Evolutionary conservation across 2,113 vertebrate genomes (phyloP).

Genomic region (Cephalopholis sonnerati): DNA sequence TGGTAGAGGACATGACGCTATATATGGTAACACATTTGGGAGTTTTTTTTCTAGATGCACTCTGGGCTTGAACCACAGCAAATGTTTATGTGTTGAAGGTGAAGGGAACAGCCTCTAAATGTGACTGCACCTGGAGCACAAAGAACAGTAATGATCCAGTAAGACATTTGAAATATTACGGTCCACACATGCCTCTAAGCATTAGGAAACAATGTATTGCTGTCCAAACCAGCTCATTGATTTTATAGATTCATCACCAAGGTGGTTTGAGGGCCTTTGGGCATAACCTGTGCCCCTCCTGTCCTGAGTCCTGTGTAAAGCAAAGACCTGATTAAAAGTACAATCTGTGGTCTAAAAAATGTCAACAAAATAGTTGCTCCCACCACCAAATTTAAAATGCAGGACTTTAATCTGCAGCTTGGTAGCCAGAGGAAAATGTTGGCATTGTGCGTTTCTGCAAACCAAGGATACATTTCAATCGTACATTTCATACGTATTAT

Average conservation of each 20-base stretch:
- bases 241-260: slow-evolving; percentile 30
- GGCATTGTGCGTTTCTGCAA: no score
- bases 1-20: slow-evolving; percentile 35
- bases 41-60: background rate
- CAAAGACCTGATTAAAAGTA: slow-evolving; percentile 30
- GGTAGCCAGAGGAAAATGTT: no score
- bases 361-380: background rate
- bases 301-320: background rate
- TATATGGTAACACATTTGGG: slow-evolving; percentile 44
- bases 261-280: background rate
- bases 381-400: background rate
- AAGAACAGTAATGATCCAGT: slow-evolving; percentile 35
- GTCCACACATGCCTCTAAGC: background rate
- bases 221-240: slow-evolving; percentile 23
- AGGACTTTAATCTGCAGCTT: background rate
- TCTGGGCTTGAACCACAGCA: slow-evolving; percentile 29
- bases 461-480: no score
- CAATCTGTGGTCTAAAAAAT: background rate
- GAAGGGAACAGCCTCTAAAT: slow-evolving; percentile 47
- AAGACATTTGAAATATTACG: slow-evolving; percentile 38
- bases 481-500: no score
- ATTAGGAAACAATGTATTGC: slow-evolving; percentile 7
- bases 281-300: background rate
- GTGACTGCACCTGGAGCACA: slow-evolving; percentile 40
- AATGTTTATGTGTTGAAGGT: slow-evolving; percentile 47